Conservation (phyloP, 2,888 invertebrate genomes). For the Stenotaenia linearis region DNA sequence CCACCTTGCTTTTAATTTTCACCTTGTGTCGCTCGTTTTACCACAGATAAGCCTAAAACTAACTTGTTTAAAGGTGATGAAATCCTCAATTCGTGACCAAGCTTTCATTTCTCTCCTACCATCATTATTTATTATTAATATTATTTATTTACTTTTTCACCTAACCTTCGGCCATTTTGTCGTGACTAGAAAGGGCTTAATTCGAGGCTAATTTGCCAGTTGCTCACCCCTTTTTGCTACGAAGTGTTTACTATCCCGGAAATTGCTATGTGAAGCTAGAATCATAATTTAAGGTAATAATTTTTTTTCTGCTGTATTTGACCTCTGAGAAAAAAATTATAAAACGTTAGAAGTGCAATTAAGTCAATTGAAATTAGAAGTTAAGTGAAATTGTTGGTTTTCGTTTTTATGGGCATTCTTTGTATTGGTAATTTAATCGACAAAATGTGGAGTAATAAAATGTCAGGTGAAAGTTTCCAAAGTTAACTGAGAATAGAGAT, state of each 20-base stretch:
- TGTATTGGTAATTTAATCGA: too few relatives aligned
- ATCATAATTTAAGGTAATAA: background rate
- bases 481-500: too few relatives aligned
- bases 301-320: background rate
- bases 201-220: background rate
- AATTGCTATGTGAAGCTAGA: background rate
- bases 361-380: background rate
- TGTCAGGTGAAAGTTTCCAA: too few relatives aligned
- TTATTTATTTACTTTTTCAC: background rate
- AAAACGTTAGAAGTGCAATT: background rate
- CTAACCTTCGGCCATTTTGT: background rate
- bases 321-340: background rate
- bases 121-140: background rate
- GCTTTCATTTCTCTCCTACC: too few relatives aligned
- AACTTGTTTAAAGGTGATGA: background rate
- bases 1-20: background rate
- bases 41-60: background rate
- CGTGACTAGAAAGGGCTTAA: background rate
- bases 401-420: too few relatives aligned
- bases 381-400: too few relatives aligned
- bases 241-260: background rate
- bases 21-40: background rate
- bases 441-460: too few relatives aligned
- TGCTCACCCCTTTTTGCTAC: background rate
- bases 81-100: background rate